Percentiles rank a stretch among this genome's conserved stretches.
Evolutionary conservation across 2,888 invertebrate genomes (phyloP).

Genomic region (Limnephilus rhombicus): DNA sequence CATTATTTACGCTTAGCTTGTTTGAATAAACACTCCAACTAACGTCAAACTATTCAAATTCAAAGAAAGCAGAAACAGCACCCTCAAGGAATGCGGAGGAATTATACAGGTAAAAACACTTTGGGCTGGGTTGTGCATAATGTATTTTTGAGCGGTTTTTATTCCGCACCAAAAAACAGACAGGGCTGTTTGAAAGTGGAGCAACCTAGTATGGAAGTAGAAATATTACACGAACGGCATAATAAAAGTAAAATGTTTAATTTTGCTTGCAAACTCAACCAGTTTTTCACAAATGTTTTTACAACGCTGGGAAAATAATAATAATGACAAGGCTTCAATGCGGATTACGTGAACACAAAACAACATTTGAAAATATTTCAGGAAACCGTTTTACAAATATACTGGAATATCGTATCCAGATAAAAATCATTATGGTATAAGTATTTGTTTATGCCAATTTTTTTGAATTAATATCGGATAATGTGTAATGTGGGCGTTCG

Average conservation of each 20-base stretch:
- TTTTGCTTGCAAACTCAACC: neutral
- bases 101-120: constrained; percentile 38
- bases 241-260: neutral
- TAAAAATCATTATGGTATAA: neutral
- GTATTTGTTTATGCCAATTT: too few relatives aligned
- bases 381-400: too few relatives aligned
- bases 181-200: neutral
- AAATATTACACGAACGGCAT: neutral
- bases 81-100: neutral
- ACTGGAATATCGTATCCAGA: neutral
- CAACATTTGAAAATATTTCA: too few relatives aligned
- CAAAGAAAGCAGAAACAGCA: neutral
- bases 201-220: neutral
- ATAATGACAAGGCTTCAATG: too few relatives aligned
- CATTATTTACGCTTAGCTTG: neutral
- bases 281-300: neutral
- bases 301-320: too few relatives aligned
- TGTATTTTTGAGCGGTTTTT: constrained; percentile 34
- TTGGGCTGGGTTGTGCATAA: constrained; percentile 18
- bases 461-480: neutral
- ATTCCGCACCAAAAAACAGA: neutral
- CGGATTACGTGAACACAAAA: too few relatives aligned
- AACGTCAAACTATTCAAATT: constrained; percentile 27
- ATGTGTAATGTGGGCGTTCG: neutral
- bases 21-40: constrained; percentile 16